A percentile compares a stretch with the other conserved stretches of the same genome.
Conservation (phyloP, 2,888 invertebrate species). For the Pammene fasciana region DNA sequence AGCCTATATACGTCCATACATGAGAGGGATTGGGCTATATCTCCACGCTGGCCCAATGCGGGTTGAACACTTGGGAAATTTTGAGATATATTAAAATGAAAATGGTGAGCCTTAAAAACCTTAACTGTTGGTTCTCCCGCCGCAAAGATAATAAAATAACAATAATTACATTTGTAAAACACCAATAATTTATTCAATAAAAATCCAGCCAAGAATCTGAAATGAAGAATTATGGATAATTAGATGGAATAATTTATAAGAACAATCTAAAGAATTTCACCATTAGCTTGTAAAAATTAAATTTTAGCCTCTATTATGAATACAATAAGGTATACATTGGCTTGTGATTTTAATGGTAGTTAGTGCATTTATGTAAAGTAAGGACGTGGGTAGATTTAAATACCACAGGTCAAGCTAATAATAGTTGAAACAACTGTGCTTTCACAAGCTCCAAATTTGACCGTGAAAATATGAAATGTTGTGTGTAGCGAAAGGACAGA, state of each 20-base stretch:
- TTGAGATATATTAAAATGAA: too few species aligned
- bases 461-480: too few species aligned
- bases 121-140: too few species aligned
- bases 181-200: constrained; percentile 9
- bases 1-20: too few species aligned
- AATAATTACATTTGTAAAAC: too few species aligned
- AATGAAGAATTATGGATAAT: constrained; percentile 6
- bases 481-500: too few species aligned
- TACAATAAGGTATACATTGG: neutral
- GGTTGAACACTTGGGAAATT: too few species aligned
- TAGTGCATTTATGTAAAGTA: neutral
- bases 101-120: too few species aligned
- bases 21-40: too few species aligned
- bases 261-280: neutral
- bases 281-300: neutral
- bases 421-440: neutral
- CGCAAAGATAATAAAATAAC: too few species aligned
- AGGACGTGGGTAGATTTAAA: constrained; percentile 6
- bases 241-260: constrained; percentile 6
- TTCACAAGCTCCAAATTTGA: too few species aligned
- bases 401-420: constrained; percentile 3
- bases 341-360: neutral
- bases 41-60: too few species aligned
- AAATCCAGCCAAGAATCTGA: neutral
- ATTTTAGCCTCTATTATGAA: neutral